Percentiles rank a stretch among this genome's conserved stretches.
These are phyloP conservation scores for Chiroxiphia lanceolata DNA, from an alignment of 2,797 vertebrate genomes.

Conservation along the genomic window DNA sequence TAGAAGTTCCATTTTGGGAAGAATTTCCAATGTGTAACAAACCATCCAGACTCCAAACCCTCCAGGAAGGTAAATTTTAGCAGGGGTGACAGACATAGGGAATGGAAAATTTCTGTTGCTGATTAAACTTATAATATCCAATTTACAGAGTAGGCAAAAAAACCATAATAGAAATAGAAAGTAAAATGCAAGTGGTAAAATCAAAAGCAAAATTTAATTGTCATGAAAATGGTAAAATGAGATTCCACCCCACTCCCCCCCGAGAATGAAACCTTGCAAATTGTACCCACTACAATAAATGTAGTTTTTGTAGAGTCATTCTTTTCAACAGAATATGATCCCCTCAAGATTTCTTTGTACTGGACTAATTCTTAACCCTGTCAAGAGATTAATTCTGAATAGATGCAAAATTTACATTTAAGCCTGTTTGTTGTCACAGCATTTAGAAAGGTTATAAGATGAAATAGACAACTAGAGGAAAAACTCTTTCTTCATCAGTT, in stretches of 20 bases:
- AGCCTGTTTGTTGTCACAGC: neutral
- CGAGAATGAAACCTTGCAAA: neutral
- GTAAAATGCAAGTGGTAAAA: neutral
- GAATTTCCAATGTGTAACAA: neutral
- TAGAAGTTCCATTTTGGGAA: neutral
- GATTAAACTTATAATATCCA: neutral
- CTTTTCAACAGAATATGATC: neutral
- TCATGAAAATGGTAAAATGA: neutral
- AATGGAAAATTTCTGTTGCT: neutral
- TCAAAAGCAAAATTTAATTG: neutral
- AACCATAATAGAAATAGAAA: neutral
- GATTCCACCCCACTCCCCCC: fast-evolving
- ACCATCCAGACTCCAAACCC: neutral
- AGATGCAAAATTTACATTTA: neutral
- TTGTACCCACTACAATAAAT: neutral
- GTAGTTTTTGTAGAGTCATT: neutral
- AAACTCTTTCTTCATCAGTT: neutral
- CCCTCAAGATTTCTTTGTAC: neutral
- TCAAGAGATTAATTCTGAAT: neutral
- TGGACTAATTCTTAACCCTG: neutral
- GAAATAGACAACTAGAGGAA: neutral
- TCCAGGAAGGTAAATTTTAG: neutral
- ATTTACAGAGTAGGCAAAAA: neutral
- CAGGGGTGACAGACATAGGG: neutral
- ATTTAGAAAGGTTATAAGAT: neutral